Percentiles rank a stretch among this genome's conserved stretches.
These are phyloP conservation scores for Diplosoma virens DNA, from an alignment of 23 tunicate genomes.

Conservation along the genomic window DNA sequence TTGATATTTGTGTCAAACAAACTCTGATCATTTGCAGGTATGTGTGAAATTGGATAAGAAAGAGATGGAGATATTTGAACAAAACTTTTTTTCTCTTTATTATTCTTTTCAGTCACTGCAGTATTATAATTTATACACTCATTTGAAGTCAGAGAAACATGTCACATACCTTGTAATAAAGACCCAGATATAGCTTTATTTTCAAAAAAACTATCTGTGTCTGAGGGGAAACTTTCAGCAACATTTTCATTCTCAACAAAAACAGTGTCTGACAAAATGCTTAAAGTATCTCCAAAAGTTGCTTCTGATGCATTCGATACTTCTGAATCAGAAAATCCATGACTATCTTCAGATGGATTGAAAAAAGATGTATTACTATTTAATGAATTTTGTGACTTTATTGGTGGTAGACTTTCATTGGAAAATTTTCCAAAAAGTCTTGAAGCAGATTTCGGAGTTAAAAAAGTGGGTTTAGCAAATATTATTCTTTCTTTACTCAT, in stretches of 20 bases:
- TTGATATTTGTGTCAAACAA: background rate
- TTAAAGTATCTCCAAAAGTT: background rate
- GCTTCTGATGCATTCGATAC: background rate
- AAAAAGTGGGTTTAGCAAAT: conserved; percentile 29
- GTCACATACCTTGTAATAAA: too few relatives aligned
- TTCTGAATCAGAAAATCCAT: background rate
- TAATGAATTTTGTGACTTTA: background rate
- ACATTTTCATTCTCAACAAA: background rate
- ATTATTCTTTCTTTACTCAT: conserved; percentile 33
- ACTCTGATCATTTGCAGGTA: background rate
- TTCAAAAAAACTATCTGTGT: too few relatives aligned
- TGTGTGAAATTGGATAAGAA: conserved; percentile 11
- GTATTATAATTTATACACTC: too few relatives aligned
- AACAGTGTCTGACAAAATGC: background rate
- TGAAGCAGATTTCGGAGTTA: conserved; percentile 25
- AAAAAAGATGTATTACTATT: background rate
- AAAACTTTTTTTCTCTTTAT: background rate
- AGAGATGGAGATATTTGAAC: conserved; percentile 24
- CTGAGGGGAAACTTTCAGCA: too few relatives aligned
- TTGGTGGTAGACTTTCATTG: background rate
- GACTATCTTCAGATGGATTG: background rate
- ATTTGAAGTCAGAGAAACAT: too few relatives aligned
- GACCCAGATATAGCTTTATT: too few relatives aligned
- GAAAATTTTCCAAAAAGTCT: conserved; percentile 3
- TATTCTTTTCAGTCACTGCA: background rate